A percentile compares a stretch with the other conserved stretches of the same genome.
phyloP scores from a whole-genome alignment of 2,888 invertebrate genomes.

The Drosophila trichaetosa region DNA sequence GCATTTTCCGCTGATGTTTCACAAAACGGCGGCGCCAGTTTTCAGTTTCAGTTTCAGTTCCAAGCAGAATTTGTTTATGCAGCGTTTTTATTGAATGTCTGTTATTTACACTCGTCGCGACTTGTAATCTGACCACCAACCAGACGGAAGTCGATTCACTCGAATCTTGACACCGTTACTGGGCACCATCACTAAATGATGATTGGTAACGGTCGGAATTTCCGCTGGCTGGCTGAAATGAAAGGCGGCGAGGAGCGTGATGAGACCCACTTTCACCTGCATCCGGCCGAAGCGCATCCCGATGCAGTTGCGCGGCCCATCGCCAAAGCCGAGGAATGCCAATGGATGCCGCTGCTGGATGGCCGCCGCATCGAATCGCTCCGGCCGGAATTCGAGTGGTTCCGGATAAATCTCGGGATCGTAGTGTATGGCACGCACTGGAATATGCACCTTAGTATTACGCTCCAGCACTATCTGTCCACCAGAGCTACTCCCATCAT shows the following conservation, averaged over 20 bases:
- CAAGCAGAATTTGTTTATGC: constrained; percentile 34
- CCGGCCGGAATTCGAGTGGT: constrained; percentile 85
- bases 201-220: constrained; percentile 44
- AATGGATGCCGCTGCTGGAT: constrained; percentile 72
- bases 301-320: constrained; percentile 82
- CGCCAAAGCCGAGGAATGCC: constrained; percentile 84
- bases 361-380: constrained; percentile 83
- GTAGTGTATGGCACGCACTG: constrained; percentile 83
- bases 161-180: constrained; percentile 53
- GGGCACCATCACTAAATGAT: constrained; percentile 47
- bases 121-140: constrained; percentile 15
- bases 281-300: constrained; percentile 79
- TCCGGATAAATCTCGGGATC: constrained; percentile 85
- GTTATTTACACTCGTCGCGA: constrained; percentile 59
- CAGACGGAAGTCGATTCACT: constrained; percentile 40
- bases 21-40: constrained; percentile 3
- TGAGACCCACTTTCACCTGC: constrained; percentile 79
- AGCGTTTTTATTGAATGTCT: constrained; percentile 10
- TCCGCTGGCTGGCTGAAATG: constrained; percentile 25
- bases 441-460: constrained; percentile 80
- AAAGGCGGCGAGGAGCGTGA: constrained; percentile 56
- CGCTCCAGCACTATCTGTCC: constrained; percentile 71
- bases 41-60: constrained; percentile 9
- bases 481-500: constrained; percentile 42
- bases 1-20: constrained; percentile 58